A percentile compares a stretch with the other conserved stretches of the same genome.
Evolutionary conservation across 2,797 vertebrate species (phyloP).

Genomic region (Onychomys leucogaster): DNA sequence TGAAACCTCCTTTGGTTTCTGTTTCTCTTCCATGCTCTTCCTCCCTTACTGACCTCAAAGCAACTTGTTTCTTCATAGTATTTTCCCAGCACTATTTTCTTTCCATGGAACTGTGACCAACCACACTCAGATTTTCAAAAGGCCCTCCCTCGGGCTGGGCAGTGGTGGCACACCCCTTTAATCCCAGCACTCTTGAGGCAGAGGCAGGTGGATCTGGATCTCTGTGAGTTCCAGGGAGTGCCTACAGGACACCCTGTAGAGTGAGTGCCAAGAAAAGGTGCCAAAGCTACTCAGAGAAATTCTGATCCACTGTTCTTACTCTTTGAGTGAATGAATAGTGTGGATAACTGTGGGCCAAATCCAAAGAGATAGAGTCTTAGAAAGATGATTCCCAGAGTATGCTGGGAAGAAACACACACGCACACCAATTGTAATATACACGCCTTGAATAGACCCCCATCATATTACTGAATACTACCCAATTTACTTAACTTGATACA

Average conservation of each 20-base stretch:
- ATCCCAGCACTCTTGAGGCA: too few species aligned
- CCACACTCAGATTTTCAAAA: fast-evolving
- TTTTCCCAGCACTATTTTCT: background rate
- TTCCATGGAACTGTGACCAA: background rate
- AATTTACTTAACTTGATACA: background rate
- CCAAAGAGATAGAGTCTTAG: background rate
- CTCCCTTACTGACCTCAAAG: fast-evolving
- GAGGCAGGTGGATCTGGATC: too few species aligned
- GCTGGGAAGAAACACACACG: background rate
- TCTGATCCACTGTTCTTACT: background rate
- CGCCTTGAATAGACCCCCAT: background rate
- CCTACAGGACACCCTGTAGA: too few species aligned
- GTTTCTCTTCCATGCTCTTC: fast-evolving
- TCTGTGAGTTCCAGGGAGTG: too few species aligned
- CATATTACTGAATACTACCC: background rate
- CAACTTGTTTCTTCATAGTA: fast-evolving
- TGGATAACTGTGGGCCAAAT: background rate
- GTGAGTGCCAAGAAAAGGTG: too few species aligned
- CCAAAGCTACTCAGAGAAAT: too few species aligned
- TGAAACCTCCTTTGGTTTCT: fast-evolving
- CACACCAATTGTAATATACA: background rate
- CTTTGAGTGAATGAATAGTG: fast-evolving
- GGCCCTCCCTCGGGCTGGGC: too few species aligned
- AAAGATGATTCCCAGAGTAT: background rate
- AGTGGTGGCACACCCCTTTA: too few species aligned